phyloP scores from a whole-genome alignment of 2,888 invertebrate species.

The Scaeva pyrastri region DNA sequence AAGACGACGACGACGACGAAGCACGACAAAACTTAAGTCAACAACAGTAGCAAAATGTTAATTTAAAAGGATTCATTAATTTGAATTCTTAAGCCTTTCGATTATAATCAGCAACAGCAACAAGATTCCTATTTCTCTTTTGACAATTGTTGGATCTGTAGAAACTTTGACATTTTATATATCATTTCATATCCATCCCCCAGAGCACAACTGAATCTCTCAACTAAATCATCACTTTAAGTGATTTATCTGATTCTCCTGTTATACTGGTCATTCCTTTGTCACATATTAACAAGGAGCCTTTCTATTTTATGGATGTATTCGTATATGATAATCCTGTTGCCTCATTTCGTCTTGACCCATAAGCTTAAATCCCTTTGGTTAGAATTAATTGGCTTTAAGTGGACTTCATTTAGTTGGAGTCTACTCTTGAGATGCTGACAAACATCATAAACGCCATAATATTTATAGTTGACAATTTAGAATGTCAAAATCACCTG shows the following conservation, averaged over 20 bases:
- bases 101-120: conserved; percentile 56
- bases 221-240: conserved; percentile 24
- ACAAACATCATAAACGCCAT: conserved; percentile 49
- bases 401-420: conserved; percentile 37
- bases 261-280: background rate
- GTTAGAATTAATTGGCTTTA: conserved; percentile 48
- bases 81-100: conserved; percentile 38
- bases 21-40: too few relatives aligned
- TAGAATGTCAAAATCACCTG: conserved; percentile 54
- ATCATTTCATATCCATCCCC: conserved; percentile 11
- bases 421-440: conserved; percentile 11
- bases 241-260: conserved; percentile 55
- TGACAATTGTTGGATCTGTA: conserved; percentile 17
- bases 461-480: conserved; percentile 18
- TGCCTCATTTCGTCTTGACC: background rate
- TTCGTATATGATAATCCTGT: background rate
- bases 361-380: conserved; percentile 46
- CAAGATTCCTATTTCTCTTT: conserved; percentile 54
- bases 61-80: conserved; percentile 71
- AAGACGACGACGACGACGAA: too few relatives aligned
- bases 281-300: conserved; percentile 41
- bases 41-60: conserved; percentile 61
- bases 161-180: conserved; percentile 57
- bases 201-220: background rate
- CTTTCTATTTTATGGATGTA: too few relatives aligned